phyloP scores from a whole-genome alignment of 2,113 vertebrate genomes.

The Rhinogobius similis region DNA sequence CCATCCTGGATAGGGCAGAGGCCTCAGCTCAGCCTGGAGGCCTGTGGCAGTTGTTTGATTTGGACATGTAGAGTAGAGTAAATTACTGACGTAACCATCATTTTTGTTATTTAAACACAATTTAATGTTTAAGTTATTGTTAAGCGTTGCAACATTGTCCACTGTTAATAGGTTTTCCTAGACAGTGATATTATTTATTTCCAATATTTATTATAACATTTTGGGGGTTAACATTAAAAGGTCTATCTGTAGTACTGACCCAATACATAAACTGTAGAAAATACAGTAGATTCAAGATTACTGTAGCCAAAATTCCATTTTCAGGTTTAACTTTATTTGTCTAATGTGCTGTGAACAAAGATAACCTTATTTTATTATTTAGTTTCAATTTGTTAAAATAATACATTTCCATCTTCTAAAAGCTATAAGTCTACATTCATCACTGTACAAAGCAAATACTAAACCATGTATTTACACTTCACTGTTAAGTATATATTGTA shows the following conservation, averaged over 20 bases:
- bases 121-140: background rate
- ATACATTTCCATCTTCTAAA: background rate
- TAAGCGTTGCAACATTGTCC: background rate
- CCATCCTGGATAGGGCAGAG: conserved; percentile 29
- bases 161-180: background rate
- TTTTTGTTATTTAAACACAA: background rate
- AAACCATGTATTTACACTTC: background rate
- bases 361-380: too few relatives aligned
- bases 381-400: background rate
- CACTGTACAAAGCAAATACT: background rate
- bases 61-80: conserved; percentile 47
- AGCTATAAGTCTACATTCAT: background rate
- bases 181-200: background rate
- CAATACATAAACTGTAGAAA: background rate
- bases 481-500: conserved; percentile 18
- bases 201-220: background rate
- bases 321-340: background rate
- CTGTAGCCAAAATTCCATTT: too few relatives aligned
- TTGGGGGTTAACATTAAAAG: too few relatives aligned
- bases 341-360: too few relatives aligned
- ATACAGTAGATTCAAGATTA: background rate
- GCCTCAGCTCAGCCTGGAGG: conserved; percentile 22
- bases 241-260: background rate
- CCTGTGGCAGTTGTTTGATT: conserved; percentile 75
- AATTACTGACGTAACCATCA: background rate